These are phyloP conservation scores for Chamaetylas fuelleborni DNA, from an alignment of 2,113 vertebrate genomes.

Conservation along the genomic window DNA sequence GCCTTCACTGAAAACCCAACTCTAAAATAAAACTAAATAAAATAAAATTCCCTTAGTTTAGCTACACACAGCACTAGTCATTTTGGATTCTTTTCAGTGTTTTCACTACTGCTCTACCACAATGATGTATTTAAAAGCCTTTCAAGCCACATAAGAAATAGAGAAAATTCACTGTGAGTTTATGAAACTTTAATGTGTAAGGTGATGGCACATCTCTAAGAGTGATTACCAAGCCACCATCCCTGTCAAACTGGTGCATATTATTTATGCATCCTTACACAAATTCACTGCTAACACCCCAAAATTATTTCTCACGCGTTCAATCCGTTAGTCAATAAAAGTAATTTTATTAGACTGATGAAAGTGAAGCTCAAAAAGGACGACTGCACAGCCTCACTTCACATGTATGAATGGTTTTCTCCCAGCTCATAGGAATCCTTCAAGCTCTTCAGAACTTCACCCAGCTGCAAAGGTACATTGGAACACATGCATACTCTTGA, in stretches of 20 bases:
- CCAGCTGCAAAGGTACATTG: neutral
- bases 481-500: fast-evolving
- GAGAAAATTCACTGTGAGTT: neutral
- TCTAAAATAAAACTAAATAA: neutral
- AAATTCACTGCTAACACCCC: neutral
- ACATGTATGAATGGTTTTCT: neutral
- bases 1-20: neutral
- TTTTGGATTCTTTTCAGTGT: neutral
- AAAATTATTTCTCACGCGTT: neutral
- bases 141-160: neutral
- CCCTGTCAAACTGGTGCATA: neutral
- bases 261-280: neutral
- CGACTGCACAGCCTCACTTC: neutral
- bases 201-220: neutral
- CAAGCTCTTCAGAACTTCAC: neutral
- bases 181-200: neutral
- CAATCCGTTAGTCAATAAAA: neutral
- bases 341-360: neutral
- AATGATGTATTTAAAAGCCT: neutral
- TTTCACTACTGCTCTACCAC: neutral
- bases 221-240: neutral
- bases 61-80: neutral
- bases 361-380: neutral
- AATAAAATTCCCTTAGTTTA: neutral
- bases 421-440: neutral